phyloP scores from a whole-genome alignment of 1,140 invertebrate species.

The Zaprionus ornatus region DNA sequence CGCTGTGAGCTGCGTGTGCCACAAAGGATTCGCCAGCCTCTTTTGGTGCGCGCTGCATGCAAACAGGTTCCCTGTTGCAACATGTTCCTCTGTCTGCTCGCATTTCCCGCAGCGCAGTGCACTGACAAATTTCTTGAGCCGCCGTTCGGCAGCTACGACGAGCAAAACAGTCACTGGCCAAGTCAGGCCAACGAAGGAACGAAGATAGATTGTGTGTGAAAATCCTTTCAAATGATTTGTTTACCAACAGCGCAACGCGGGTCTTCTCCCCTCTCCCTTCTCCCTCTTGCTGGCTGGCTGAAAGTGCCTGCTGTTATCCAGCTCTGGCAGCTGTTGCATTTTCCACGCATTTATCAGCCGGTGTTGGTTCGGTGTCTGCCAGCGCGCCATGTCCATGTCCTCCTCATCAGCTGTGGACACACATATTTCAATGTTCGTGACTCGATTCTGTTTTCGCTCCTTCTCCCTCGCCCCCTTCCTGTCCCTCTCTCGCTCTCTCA shows the following conservation, averaged over 20 bases:
- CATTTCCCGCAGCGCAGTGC: constrained; percentile 20
- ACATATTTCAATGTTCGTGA: constrained; percentile 82
- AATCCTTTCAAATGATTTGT: constrained; percentile 83
- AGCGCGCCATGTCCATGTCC: constrained; percentile 44
- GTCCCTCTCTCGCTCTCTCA: background rate
- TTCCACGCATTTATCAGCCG: constrained; percentile 80
- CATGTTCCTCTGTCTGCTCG: constrained; percentile 7
- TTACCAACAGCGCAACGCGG: constrained; percentile 73
- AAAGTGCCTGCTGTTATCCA: constrained; percentile 60
- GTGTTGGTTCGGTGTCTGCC: constrained; percentile 35
- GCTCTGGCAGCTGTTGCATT: constrained; percentile 80
- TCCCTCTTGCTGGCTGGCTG: constrained; percentile 9
- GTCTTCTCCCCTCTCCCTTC: background rate
- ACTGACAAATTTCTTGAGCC: constrained; percentile 53
- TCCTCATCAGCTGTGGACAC: constrained; percentile 75
- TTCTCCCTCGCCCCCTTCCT: background rate
- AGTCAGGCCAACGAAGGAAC: constrained; percentile 38
- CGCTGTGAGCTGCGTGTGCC: constrained; percentile 33
- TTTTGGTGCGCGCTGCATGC: constrained; percentile 5
- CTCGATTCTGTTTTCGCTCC: constrained; percentile 61
- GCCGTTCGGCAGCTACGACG: constrained; percentile 36
- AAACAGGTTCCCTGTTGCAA: constrained; percentile 37
- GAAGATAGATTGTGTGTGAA: constrained; percentile 82
- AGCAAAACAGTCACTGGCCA: background rate
- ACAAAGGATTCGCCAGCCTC: constrained; percentile 22